Base-by-base conservation (phyloP, 2,113 vertebrate species). In the Onychostoma macrolepis region DNA sequence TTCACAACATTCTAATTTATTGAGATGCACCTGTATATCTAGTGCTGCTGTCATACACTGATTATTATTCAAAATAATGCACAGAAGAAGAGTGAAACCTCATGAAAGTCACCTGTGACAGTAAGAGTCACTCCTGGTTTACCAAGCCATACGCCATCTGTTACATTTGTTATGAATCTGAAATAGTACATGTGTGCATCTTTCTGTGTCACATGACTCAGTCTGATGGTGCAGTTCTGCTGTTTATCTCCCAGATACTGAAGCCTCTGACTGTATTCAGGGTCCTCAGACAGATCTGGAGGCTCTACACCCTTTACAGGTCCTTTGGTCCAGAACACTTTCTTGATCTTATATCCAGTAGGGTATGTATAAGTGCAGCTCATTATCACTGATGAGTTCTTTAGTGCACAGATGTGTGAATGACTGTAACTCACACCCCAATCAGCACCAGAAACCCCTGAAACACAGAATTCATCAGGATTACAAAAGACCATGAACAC, bases 81-180 rank as follows among this genome's bases (percentile, higher is more conserved):
- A 61, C 56, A 61, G 56, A 61, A 61, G 56, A 61, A 13, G 65
- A 69, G 15, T 17, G 28, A 19, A 69, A 69, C 65, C 65, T 69
- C 65, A 69, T 7, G 2, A 33, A 33, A 69, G 15, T 69, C 65
- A 69, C 65, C 65, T 69, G 65, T 69, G 65, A 69, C 30, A 33
- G 6, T 28, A 13, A 63, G 61, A 63, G 10, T 5, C n/a, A 63
- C 61, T 63, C 61, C 61, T 63, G 61, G 11, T 0, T 3, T 0
- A 69, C 65, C 65, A 19, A 1, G 3, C 2, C 2, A 30, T 19
- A 0, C 33, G 0, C 0, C 12, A 15, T 0, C 21, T 15, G 5
- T 0, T 33, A 1, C 15, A 69, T 36, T 0, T 19, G 28, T 69
- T 1, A 2, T 63, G n/a, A 63, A 63, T 63, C n/a, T 63, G 61